Evolutionary conservation across 1,140 invertebrate species (phyloP).

Genomic region (Zeugodacus cucurbitae): DNA sequence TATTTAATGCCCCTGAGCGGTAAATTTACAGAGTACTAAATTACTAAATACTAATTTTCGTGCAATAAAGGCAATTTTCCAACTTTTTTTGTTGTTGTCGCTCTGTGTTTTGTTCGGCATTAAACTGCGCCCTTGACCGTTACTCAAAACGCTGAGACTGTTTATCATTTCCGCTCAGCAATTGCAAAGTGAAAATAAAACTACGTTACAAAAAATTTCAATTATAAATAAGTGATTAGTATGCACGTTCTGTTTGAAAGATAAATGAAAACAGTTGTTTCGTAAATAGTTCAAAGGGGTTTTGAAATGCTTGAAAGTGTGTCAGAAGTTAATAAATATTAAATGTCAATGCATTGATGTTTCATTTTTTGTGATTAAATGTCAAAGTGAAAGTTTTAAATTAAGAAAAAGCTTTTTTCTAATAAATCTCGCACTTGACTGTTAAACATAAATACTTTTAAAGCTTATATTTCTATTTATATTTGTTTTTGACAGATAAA

Average conservation of each 20-base stretch:
- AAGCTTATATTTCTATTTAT: too few species aligned
- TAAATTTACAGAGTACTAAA: conserved; percentile 11
- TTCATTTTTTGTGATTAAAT: too few species aligned
- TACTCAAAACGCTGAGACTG: not conserved
- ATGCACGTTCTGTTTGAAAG: not conserved
- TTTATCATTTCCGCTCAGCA: too few species aligned
- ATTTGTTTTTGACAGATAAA: too few species aligned
- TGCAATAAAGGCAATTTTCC: not conserved
- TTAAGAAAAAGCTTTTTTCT: too few species aligned
- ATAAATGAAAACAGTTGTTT: not conserved
- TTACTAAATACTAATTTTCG: conserved; percentile 25
- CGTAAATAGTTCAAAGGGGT: not conserved
- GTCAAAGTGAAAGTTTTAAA: too few species aligned
- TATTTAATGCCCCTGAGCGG: not conserved
- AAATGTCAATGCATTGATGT: too few species aligned
- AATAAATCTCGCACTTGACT: too few species aligned
- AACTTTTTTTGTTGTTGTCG: not conserved
- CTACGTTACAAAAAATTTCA: not conserved
- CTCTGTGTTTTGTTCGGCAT: not conserved
- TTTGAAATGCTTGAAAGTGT: not conserved
- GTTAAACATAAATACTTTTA: too few species aligned
- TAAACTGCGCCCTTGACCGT: conserved; percentile 17
- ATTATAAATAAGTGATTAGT: not conserved
- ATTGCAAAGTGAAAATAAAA: not conserved
- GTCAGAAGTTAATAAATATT: too few species aligned